Conservation (phyloP, 53 echinoderm and acorn worm species). For the Actinopyga echinites region DNA sequence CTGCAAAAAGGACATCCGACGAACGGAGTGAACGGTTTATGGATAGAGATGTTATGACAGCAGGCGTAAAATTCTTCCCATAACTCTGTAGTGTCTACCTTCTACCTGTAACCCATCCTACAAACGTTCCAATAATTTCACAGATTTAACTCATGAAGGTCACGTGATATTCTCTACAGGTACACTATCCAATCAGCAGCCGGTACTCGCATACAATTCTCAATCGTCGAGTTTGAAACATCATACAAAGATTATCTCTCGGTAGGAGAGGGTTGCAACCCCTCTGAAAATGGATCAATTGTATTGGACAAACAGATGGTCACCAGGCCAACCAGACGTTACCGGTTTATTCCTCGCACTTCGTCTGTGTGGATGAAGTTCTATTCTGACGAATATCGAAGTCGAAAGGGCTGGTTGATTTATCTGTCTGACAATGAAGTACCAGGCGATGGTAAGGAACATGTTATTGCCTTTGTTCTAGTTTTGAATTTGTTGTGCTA, state of each 20-base stretch:
- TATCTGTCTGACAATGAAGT: conserved; percentile 56
- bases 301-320: conserved; percentile 72
- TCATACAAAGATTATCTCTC: conserved; percentile 54
- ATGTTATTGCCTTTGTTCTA: background rate
- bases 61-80: too few relatives aligned
- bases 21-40: too few relatives aligned
- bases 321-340: conserved; percentile 42
- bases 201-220: background rate
- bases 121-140: too few relatives aligned
- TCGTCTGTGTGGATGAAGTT: conserved; percentile 75
- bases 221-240: conserved; percentile 1
- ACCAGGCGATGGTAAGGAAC: conserved; percentile 9
- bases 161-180: background rate
- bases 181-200: conserved; percentile 27
- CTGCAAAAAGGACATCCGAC: too few relatives aligned
- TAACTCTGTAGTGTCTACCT: too few relatives aligned
- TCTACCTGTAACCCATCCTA: too few relatives aligned
- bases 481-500: too few relatives aligned
- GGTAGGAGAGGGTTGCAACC: conserved; percentile 68
- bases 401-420: conserved; percentile 70
- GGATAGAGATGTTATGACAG: too few relatives aligned
- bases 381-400: conserved; percentile 48
- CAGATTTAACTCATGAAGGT: background rate
- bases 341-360: conserved; percentile 64
- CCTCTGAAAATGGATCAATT: conserved; percentile 40